A percentile compares a stretch with the other conserved stretches of the same genome.
phyloP scores from a whole-genome alignment of 2,797 vertebrate species.

The Sphenodon punctatus region DNA sequence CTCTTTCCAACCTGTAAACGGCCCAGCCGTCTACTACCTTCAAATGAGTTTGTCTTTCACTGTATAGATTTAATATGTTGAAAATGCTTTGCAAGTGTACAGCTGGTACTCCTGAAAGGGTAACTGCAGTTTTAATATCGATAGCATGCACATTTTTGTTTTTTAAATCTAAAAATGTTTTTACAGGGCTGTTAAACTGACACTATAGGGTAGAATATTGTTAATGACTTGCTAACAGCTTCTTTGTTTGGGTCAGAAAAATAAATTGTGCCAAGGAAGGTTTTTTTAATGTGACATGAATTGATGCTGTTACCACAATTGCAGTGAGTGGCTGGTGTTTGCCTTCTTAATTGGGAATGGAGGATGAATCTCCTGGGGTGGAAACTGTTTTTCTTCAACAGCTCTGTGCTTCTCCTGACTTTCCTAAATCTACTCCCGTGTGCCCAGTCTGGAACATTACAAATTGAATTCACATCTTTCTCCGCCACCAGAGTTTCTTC shows the following conservation, averaged over 20 bases:
- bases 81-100: slow-evolving; percentile 42
- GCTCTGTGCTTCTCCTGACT: neutral
- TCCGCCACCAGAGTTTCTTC: slow-evolving; percentile 30
- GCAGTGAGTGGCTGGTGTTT: neutral
- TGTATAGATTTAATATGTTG: slow-evolving; percentile 35
- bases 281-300: slow-evolving; percentile 56
- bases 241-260: slow-evolving; percentile 70
- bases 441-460: neutral
- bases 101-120: slow-evolving; percentile 47
- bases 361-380: slow-evolving; percentile 29
- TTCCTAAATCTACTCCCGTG: neutral
- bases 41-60: slow-evolving; percentile 18
- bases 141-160: slow-evolving; percentile 51
- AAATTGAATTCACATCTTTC: neutral
- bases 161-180: slow-evolving; percentile 56
- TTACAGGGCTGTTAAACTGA: slow-evolving; percentile 65
- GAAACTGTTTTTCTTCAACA: slow-evolving; percentile 7
- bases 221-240: slow-evolving; percentile 63
- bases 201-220: slow-evolving; percentile 66
- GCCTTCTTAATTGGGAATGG: slow-evolving; percentile 37
- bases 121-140: slow-evolving; percentile 58
- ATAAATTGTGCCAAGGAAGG: slow-evolving; percentile 71
- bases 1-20: slow-evolving; percentile 11
- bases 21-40: slow-evolving; percentile 62
- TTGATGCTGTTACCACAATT: slow-evolving; percentile 48